A percentile compares a stretch with the other conserved stretches of the same genome.
These are phyloP conservation scores for Liasis olivaceus DNA, from an alignment of 2,797 vertebrate genomes.

Conservation along the genomic window DNA sequence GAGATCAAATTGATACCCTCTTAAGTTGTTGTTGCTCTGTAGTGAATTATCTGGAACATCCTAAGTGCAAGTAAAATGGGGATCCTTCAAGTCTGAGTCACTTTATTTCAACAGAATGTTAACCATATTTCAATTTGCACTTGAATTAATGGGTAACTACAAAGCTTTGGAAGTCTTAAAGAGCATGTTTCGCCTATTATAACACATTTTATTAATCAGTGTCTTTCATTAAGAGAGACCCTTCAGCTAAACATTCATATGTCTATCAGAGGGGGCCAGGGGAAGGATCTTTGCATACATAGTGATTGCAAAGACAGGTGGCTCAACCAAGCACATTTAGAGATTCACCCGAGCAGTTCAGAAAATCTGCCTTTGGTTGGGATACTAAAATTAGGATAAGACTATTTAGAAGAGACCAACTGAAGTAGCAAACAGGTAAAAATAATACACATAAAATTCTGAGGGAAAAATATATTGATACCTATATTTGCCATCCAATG, in stretches of 20 bases:
- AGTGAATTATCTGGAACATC: slow-evolving; percentile 57
- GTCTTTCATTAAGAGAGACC: slow-evolving; percentile 53
- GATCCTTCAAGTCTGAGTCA: slow-evolving; percentile 64
- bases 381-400: slow-evolving; percentile 12
- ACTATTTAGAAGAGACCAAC: neutral
- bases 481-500: neutral
- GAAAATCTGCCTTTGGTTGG: slow-evolving; percentile 47
- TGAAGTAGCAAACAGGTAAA: neutral
- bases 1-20: slow-evolving; percentile 39
- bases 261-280: slow-evolving; percentile 19
- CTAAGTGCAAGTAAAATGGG: slow-evolving; percentile 47
- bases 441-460: neutral
- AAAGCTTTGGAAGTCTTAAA: slow-evolving; percentile 63
- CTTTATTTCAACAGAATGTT: slow-evolving; percentile 58
- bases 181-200: slow-evolving; percentile 56
- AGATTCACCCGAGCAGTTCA: neutral
- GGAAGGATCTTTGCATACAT: slow-evolving; percentile 5
- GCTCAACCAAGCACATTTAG: slow-evolving; percentile 7
- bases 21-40: slow-evolving; percentile 55
- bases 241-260: slow-evolving; percentile 36
- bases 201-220: slow-evolving; percentile 64
- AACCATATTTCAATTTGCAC: slow-evolving; percentile 62
- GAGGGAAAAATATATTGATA: neutral
- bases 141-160: slow-evolving; percentile 54
- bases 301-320: neutral